Evolutionary conservation across 1,140 invertebrate genomes (phyloP).

Genomic region (Drosophila lacertosa): DNA sequence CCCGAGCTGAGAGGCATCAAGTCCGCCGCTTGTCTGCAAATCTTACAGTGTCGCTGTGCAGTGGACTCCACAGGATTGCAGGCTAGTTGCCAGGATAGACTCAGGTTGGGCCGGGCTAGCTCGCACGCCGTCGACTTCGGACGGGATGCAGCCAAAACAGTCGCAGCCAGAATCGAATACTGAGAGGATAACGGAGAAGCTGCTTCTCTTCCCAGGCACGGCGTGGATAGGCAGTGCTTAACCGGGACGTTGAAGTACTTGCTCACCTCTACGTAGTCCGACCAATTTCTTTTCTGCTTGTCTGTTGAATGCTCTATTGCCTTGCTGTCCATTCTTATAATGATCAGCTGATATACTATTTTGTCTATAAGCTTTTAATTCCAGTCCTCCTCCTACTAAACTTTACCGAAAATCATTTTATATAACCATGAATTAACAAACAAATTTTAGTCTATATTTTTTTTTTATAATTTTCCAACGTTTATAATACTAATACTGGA

Average conservation of each 20-base stretch:
- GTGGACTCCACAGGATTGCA: background rate
- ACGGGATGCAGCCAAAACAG: background rate
- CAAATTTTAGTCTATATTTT: background rate
- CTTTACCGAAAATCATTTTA: background rate
- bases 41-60: background rate
- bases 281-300: background rate
- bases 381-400: background rate
- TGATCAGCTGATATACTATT: background rate
- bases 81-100: conserved; percentile 48
- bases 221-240: background rate
- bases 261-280: conserved; percentile 7
- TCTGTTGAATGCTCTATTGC: background rate
- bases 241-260: conserved; percentile 1
- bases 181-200: no score
- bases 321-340: background rate
- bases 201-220: background rate
- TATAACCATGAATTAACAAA: background rate
- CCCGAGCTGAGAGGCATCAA: background rate
- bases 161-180: background rate
- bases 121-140: background rate
- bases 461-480: background rate
- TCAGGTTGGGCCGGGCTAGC: background rate
- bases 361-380: background rate
- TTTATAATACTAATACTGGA: background rate
- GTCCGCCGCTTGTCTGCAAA: background rate